phyloP scores from a whole-genome alignment of 2,113 vertebrate genomes.

The Merops nubicus region DNA sequence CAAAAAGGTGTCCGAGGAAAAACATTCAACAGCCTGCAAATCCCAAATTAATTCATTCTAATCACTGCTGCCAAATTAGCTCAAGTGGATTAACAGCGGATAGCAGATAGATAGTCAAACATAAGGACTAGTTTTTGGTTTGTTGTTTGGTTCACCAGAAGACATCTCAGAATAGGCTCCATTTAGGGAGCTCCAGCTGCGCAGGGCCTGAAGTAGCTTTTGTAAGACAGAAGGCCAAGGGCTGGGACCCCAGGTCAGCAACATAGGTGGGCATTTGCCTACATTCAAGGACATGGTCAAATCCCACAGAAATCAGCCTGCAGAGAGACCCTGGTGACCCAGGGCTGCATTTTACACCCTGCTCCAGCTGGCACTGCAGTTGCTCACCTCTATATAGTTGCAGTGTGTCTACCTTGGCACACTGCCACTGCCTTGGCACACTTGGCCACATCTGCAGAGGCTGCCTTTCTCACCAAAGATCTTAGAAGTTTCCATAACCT shows the following conservation, averaged over 20 bases:
- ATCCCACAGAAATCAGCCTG: neutral
- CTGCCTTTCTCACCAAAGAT: neutral
- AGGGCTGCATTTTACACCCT: neutral
- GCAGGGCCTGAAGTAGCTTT: neutral
- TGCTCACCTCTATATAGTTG: fast-evolving
- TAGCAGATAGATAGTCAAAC: neutral
- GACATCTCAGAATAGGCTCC: neutral
- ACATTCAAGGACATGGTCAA: neutral
- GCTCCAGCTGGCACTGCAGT: neutral
- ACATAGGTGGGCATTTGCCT: fast-evolving
- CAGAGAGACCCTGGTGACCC: fast-evolving
- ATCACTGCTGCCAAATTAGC: neutral
- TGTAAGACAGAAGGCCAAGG: neutral
- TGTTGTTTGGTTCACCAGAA: neutral
- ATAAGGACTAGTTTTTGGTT: fast-evolving
- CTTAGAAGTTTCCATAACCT: neutral
- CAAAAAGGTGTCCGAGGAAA: neutral
- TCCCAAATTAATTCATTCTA: constrained; percentile 18
- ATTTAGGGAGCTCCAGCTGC: neutral
- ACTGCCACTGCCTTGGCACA: neutral
- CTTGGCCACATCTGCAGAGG: fast-evolving
- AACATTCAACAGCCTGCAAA: neutral
- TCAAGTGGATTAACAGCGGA: neutral
- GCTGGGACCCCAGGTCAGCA: fast-evolving
- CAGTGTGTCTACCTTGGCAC: neutral